Evolutionary conservation across 2,888 invertebrate genomes (phyloP).

Genomic region (Himalopsyche tibetana): DNA sequence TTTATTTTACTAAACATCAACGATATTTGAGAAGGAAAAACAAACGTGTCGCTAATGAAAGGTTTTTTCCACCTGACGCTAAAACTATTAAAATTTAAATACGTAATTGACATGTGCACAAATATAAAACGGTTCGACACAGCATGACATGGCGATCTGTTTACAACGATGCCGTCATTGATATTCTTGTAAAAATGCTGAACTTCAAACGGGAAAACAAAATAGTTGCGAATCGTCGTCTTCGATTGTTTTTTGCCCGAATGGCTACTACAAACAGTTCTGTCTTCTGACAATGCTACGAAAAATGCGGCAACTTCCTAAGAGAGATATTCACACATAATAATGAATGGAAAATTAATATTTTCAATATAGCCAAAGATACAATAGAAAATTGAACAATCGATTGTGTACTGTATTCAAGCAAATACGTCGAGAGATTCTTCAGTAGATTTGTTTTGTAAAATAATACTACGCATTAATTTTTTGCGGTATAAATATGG

Average conservation of each 20-base stretch:
- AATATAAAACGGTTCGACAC: not conserved
- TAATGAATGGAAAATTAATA: too few species aligned
- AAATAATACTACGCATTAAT: too few species aligned
- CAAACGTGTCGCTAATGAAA: not conserved
- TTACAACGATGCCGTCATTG: not conserved
- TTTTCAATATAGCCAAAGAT: too few species aligned
- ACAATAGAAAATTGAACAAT: too few species aligned
- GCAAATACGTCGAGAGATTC: too few species aligned
- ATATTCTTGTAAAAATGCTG: not conserved
- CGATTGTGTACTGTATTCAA: too few species aligned
- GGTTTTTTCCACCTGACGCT: not conserved
- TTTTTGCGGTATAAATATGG: too few species aligned
- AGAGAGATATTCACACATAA: too few species aligned
- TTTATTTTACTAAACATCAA: too few species aligned
- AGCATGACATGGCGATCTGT: slow-evolving; percentile 3
- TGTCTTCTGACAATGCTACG: not conserved
- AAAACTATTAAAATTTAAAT: slow-evolving; percentile 1
- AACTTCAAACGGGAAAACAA: slow-evolving; percentile 17
- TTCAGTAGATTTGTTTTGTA: too few species aligned
- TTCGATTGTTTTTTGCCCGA: not conserved
- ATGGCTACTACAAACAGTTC: not conserved
- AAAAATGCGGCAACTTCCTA: not conserved
- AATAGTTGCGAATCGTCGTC: not conserved
- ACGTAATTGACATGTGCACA: slow-evolving; percentile 16
- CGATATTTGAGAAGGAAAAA: too few species aligned